A percentile compares a stretch with the other conserved stretches of the same genome.
Conservation (phyloP, 2,888 invertebrate species). For the Pachliopta kotzebuea region DNA sequence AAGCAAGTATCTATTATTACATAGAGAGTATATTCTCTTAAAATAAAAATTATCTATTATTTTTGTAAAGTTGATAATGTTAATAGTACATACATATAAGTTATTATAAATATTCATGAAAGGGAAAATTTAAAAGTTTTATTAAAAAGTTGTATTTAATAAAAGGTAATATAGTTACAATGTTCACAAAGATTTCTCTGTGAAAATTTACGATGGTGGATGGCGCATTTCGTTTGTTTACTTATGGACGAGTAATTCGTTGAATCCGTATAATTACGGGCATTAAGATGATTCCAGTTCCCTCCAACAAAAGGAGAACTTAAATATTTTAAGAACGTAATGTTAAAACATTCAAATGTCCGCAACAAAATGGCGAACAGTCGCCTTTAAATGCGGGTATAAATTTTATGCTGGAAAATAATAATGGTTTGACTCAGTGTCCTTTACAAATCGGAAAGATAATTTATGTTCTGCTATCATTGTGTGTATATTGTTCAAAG, state of each 20-base stretch:
- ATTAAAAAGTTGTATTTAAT: conserved; percentile 1
- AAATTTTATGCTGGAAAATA: conserved; percentile 52
- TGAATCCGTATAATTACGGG: conserved; percentile 79
- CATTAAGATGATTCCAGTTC: conserved; percentile 77
- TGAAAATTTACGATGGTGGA: conserved; percentile 77
- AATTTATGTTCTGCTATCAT: not conserved
- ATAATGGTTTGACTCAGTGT: not conserved
- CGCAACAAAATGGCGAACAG: conserved; percentile 43
- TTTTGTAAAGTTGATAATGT: too few relatives aligned
- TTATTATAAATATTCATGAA: too few relatives aligned
- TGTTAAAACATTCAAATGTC: conserved; percentile 78
- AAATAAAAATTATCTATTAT: too few relatives aligned
- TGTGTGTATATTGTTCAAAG: too few relatives aligned
- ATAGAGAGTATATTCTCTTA: too few relatives aligned
- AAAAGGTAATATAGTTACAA: not conserved
- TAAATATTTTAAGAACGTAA: conserved; percentile 56
- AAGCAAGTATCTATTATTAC: too few relatives aligned
- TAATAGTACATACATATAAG: too few relatives aligned
- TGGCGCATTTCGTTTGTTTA: conserved; percentile 75
- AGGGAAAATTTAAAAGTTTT: not conserved
- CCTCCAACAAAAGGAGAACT: conserved; percentile 56
- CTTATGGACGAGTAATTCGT: conserved; percentile 79
- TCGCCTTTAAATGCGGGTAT: conserved; percentile 61
- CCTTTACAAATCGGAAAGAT: not conserved
- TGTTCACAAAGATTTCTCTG: conserved; percentile 33